phyloP scores from a whole-genome alignment of 1,140 invertebrate species.

The Saccostrea echinata region DNA sequence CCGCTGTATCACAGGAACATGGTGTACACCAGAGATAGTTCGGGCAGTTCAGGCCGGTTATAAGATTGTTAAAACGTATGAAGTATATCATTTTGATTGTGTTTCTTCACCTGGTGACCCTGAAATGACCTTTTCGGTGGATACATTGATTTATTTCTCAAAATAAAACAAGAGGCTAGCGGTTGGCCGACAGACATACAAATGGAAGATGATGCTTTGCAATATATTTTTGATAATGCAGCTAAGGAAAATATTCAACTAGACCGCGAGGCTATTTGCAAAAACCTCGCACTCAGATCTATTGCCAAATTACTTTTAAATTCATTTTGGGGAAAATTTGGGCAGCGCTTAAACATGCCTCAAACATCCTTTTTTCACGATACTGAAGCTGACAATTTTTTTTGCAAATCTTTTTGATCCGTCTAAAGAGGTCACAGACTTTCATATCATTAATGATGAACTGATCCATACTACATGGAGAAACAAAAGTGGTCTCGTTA shows the following conservation, averaged over 20 bases:
- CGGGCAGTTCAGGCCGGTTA: slow-evolving; percentile 76
- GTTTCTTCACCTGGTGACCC: not conserved
- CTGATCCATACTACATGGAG: slow-evolving; percentile 40
- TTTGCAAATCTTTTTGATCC: slow-evolving; percentile 66
- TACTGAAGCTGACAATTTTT: slow-evolving; percentile 58
- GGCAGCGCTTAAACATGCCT: slow-evolving; percentile 45
- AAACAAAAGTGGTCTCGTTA: not conserved
- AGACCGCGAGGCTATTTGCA: slow-evolving; percentile 69
- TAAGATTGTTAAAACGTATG: slow-evolving; percentile 72
- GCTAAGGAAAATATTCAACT: slow-evolving; percentile 76
- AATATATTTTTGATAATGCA: slow-evolving; percentile 76
- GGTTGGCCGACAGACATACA: slow-evolving; percentile 56
- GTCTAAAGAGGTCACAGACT: slow-evolving; percentile 43
- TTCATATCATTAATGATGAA: slow-evolving; percentile 52
- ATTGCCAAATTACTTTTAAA: slow-evolving; percentile 64
- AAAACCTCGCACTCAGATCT: slow-evolving; percentile 72
- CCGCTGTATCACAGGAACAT: slow-evolving; percentile 75
- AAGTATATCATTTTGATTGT: slow-evolving; percentile 73
- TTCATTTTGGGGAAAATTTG: slow-evolving; percentile 61
- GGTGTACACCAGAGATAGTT: slow-evolving; percentile 76
- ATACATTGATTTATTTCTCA: slow-evolving; percentile 64
- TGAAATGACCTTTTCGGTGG: slow-evolving; percentile 62
- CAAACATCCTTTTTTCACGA: slow-evolving; percentile 47
- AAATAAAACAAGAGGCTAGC: slow-evolving; percentile 62
- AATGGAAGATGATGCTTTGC: slow-evolving; percentile 54